phyloP scores from a whole-genome alignment of 2,888 invertebrate species.

The Eretmocerus hayati region DNA sequence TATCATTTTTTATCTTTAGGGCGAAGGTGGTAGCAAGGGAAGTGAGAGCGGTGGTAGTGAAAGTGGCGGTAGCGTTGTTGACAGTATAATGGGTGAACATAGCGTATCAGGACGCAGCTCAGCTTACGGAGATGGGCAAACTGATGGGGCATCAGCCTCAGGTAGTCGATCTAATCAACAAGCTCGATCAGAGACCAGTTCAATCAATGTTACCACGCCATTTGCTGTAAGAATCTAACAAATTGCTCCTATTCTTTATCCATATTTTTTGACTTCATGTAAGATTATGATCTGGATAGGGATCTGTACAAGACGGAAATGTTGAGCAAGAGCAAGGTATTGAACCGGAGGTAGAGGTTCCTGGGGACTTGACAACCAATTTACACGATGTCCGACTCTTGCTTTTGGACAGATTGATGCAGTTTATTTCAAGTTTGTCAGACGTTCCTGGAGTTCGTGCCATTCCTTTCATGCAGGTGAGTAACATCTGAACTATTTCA shows the following conservation, averaged over 20 bases:
- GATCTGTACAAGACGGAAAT: slow-evolving; percentile 32
- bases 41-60: slow-evolving; percentile 64
- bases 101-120: slow-evolving; percentile 88
- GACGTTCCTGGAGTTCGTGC: slow-evolving; percentile 75
- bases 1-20: slow-evolving; percentile 29
- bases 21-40: slow-evolving; percentile 51
- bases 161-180: slow-evolving; percentile 46
- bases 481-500: too few species aligned
- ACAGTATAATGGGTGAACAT: slow-evolving; percentile 81
- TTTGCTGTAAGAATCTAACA: slow-evolving; percentile 47
- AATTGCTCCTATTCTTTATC: too few species aligned
- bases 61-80: slow-evolving; percentile 86
- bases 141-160: slow-evolving; percentile 47
- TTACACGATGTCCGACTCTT: slow-evolving; percentile 64
- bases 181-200: slow-evolving; percentile 53
- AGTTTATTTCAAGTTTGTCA: slow-evolving; percentile 69
- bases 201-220: slow-evolving; percentile 49
- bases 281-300: slow-evolving; percentile 4
- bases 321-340: slow-evolving; percentile 36
- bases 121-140: slow-evolving; percentile 72
- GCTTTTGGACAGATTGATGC: slow-evolving; percentile 68
- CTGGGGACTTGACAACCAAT: slow-evolving; percentile 48
- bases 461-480: slow-evolving; percentile 86
- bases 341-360: slow-evolving; percentile 43
- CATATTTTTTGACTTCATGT: too few species aligned